phyloP scores from a whole-genome alignment of 2,797 vertebrate genomes.

The Lacerta viridis region DNA sequence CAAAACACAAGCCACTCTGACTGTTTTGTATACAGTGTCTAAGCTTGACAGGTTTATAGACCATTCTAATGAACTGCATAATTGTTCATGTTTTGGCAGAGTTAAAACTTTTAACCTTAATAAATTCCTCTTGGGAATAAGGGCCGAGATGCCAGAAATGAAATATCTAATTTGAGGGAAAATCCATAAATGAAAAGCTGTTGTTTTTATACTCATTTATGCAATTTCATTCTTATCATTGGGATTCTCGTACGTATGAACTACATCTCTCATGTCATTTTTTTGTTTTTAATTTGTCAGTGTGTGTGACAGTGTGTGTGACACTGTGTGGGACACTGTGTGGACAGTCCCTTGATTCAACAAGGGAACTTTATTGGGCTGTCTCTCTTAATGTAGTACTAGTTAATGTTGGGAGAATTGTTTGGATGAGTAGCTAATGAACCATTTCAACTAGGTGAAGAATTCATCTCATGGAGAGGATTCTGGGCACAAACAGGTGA shows the following conservation, averaged over 20 bases:
- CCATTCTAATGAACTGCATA: not conserved
- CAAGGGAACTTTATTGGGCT: not conserved
- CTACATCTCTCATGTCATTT: not conserved
- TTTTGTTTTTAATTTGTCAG: not conserved
- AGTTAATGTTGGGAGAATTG: constrained; percentile 11
- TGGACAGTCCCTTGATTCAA: too few species aligned
- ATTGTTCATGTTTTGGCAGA: not conserved
- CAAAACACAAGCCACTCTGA: not conserved
- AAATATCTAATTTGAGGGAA: not conserved
- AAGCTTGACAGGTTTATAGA: not conserved
- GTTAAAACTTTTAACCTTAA: not conserved
- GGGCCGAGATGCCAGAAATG: not conserved
- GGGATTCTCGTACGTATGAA: not conserved
- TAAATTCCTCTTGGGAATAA: not conserved
- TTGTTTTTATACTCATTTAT: not conserved
- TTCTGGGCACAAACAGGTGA: constrained; percentile 72
- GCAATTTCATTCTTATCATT: not conserved
- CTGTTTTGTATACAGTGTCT: not conserved
- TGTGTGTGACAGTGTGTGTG: not conserved
- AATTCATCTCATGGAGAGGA: constrained; percentile 79
- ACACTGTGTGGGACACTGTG: too few species aligned
- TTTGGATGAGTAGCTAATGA: constrained; percentile 45
- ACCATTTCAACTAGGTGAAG: constrained; percentile 76
- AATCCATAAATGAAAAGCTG: not conserved
- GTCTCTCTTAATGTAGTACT: constrained; percentile 27